A percentile compares a stretch with the other conserved stretches of the same genome.
phyloP scores from a whole-genome alignment of 2,888 invertebrate species.

The Acleris literana region DNA sequence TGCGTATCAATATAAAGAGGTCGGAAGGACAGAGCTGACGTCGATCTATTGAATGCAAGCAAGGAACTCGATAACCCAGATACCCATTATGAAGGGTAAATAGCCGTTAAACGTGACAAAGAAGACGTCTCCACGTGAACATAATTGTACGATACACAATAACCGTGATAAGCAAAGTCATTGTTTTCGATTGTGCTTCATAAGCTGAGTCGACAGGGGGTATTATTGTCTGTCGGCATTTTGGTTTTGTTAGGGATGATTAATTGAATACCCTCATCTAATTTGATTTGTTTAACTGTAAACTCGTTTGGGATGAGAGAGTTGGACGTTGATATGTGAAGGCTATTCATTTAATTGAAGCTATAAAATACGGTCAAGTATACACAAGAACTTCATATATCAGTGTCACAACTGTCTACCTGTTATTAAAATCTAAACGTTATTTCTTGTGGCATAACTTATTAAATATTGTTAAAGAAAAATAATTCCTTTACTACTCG shows the following conservation, averaged over 20 bases:
- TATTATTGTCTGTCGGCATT: conserved; percentile 28
- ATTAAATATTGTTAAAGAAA: too few species aligned
- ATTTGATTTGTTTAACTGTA: conserved; percentile 31
- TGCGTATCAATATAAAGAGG: conserved; percentile 51
- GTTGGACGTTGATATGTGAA: conserved; percentile 2
- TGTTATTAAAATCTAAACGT: too few species aligned
- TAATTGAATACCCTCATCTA: conserved; percentile 37
- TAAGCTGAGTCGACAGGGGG: conserved; percentile 32
- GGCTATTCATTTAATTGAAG: conserved; percentile 16
- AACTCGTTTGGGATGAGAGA: conserved; percentile 9
- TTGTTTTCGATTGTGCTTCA: conserved; percentile 35
- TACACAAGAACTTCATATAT: too few species aligned
- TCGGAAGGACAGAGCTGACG: conserved; percentile 57
- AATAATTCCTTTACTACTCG: background rate
- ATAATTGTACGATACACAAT: conserved; percentile 45
- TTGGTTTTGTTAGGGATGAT: conserved; percentile 30
- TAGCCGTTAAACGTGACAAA: conserved; percentile 50
- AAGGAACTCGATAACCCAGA: conserved; percentile 64
- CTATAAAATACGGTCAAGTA: background rate
- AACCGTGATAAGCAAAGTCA: conserved; percentile 32
- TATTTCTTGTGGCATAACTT: too few species aligned
- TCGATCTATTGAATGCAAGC: conserved; percentile 53
- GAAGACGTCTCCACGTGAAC: conserved; percentile 45
- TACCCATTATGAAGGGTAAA: conserved; percentile 50
- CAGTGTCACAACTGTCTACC: too few species aligned